A percentile compares a stretch with the other conserved stretches of the same genome.
phyloP scores from a whole-genome alignment of 2,113 vertebrate genomes.

The Promerops cafer region DNA sequence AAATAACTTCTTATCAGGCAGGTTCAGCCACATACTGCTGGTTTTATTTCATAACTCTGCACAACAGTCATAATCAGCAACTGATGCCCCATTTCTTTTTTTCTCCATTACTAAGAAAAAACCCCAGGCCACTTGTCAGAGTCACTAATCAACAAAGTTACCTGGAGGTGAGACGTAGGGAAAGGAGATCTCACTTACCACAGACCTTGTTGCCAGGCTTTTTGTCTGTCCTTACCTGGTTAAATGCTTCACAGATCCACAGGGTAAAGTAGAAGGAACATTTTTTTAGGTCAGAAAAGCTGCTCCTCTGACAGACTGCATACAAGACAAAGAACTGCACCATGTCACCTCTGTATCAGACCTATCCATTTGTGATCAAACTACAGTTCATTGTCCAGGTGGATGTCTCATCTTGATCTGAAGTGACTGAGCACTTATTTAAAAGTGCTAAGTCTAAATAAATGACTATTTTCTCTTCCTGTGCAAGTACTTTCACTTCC shows the following conservation, averaged over 20 bases:
- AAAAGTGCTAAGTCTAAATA: not conserved
- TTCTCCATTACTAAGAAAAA: not conserved
- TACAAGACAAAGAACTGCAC: not conserved
- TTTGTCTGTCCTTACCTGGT: not conserved
- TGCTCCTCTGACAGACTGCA: not conserved
- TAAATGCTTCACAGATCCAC: not conserved
- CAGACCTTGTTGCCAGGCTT: not conserved
- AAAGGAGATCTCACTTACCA: not conserved
- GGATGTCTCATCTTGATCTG: not conserved
- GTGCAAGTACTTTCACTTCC: not conserved
- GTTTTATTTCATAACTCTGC: conserved; percentile 16
- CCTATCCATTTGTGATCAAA: not conserved
- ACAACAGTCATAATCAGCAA: not conserved
- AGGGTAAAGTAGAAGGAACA: not conserved
- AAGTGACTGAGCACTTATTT: not conserved
- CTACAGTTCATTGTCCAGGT: not conserved
- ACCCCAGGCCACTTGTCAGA: not conserved
- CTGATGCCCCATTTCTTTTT: not conserved
- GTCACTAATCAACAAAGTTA: not conserved
- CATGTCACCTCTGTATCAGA: not conserved
- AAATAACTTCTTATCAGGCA: conserved; percentile 7
- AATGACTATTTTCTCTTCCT: not conserved
- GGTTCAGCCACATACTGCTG: not conserved
- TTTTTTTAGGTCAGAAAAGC: not conserved
- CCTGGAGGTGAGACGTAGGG: not conserved